Percentiles rank a stretch among this genome's conserved stretches.
phyloP scores from a whole-genome alignment of 2,113 vertebrate genomes.

The Cephalopterus ornatus region DNA sequence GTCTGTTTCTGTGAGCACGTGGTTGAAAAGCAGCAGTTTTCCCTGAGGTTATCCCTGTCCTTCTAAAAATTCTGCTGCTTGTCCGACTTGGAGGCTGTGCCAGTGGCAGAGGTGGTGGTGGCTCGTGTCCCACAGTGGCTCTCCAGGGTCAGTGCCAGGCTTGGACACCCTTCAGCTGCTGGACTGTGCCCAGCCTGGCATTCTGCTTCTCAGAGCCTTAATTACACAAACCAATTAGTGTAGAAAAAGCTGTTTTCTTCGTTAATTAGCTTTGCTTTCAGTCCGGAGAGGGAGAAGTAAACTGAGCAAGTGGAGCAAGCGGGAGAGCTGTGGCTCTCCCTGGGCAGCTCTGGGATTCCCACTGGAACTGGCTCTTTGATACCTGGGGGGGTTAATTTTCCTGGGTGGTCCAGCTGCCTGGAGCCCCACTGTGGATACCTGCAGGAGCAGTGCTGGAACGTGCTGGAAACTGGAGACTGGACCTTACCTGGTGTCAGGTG shows the following conservation, averaged over 20 bases:
- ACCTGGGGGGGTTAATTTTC: rapidly evolving
- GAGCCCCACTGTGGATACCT: rapidly evolving
- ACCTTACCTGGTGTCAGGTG: rapidly evolving
- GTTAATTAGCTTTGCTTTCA: neutral
- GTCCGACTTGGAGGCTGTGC: neutral
- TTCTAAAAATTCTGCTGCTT: neutral
- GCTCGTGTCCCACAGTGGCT: neutral
- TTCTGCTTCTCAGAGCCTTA: no score
- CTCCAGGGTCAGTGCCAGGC: neutral
- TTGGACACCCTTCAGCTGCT: neutral
- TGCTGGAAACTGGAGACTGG: rapidly evolving
- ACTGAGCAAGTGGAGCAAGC: neutral
- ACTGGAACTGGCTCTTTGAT: rapidly evolving
- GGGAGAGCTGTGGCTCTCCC: rapidly evolving
- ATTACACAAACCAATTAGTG: neutral
- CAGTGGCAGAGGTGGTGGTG: neutral
- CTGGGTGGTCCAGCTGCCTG: rapidly evolving
- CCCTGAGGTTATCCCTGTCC: neutral
- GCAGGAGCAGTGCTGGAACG: neutral
- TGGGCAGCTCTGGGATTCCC: neutral
- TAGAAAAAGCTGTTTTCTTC: neutral
- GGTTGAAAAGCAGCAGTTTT: constrained; percentile 1
- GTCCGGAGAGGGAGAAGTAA: neutral
- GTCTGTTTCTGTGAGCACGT: neutral
- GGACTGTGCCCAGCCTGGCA: neutral